A percentile compares a stretch with the other conserved stretches of the same genome.
These are phyloP conservation scores for Urocynchramus pylzowi DNA, from an alignment of 2,113 vertebrate genomes.

Conservation along the genomic window DNA sequence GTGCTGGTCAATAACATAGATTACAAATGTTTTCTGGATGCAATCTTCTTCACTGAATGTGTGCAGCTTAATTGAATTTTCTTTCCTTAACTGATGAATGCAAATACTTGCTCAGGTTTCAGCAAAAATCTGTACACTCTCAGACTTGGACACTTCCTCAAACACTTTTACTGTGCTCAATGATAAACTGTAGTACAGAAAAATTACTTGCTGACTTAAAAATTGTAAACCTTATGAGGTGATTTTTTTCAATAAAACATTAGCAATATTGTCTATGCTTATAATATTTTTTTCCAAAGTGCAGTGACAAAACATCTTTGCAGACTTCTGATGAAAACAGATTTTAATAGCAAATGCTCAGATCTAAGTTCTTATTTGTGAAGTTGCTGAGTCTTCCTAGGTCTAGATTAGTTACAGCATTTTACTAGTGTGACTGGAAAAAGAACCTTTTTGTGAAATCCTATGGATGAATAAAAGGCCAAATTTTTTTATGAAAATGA, in stretches of 20 bases:
- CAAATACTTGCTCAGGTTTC: not conserved
- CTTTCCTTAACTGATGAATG: not conserved
- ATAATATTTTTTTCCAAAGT: not conserved
- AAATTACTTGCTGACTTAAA: not conserved
- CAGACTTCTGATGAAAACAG: not conserved
- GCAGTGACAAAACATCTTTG: not conserved
- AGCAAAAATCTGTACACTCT: not conserved
- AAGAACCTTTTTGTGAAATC: not conserved
- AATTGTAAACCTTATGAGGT: not conserved
- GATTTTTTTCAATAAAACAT: not conserved
- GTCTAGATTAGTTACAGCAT: not conserved
- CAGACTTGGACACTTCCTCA: not conserved
- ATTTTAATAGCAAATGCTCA: not conserved
- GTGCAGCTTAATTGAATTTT: not conserved
- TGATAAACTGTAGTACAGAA: not conserved
- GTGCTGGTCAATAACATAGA: not conserved
- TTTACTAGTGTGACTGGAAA: not conserved
- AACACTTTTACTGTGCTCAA: not conserved
- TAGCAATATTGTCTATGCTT: not conserved
- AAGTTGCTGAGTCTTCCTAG: not conserved
- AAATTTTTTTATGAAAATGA: not conserved
- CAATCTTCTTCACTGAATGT: not conserved
- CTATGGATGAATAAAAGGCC: not conserved
- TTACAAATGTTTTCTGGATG: not conserved
- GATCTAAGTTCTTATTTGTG: not conserved